Evolutionary conservation across 2,113 vertebrate genomes (phyloP).

Genomic region (Sorex araneus): DNA sequence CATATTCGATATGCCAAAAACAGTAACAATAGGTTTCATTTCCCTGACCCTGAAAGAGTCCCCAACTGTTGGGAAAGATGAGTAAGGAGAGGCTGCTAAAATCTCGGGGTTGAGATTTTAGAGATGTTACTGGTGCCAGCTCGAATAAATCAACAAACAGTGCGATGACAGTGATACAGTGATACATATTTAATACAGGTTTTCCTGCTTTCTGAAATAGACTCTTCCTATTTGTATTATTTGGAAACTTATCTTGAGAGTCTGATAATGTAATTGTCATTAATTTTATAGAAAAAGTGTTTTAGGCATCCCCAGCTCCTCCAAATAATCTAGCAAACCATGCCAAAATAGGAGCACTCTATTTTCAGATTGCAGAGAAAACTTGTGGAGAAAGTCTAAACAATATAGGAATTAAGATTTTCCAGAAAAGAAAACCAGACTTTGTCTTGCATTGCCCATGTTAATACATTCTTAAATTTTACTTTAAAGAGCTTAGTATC

Average conservation of each 20-base stretch:
- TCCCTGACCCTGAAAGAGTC: too few relatives aligned
- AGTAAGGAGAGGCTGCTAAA: too few relatives aligned
- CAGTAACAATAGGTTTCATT: too few relatives aligned
- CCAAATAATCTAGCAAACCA: not conserved
- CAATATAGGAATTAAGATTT: not conserved
- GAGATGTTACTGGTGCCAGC: too few relatives aligned
- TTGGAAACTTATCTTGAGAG: not conserved
- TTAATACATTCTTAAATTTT: not conserved
- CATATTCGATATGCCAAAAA: too few relatives aligned
- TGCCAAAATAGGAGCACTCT: not conserved
- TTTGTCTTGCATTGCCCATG: constrained; percentile 21
- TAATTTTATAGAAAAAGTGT: not conserved
- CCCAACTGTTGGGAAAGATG: too few relatives aligned
- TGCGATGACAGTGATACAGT: too few relatives aligned
- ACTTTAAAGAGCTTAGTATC: constrained; percentile 20
- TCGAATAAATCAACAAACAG: too few relatives aligned
- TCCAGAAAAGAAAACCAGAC: not conserved
- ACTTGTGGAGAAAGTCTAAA: constrained; percentile 11
- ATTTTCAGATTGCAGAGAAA: not conserved
- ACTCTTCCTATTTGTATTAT: not conserved
- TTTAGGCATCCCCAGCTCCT: not conserved
- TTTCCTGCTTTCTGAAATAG: not conserved
- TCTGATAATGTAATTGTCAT: not conserved
- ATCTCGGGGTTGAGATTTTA: too few relatives aligned
- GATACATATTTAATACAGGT: not conserved